These are phyloP conservation scores for Trididemnum miniatum DNA, from an alignment of 23 tunicate genomes.

Conservation along the genomic window DNA sequence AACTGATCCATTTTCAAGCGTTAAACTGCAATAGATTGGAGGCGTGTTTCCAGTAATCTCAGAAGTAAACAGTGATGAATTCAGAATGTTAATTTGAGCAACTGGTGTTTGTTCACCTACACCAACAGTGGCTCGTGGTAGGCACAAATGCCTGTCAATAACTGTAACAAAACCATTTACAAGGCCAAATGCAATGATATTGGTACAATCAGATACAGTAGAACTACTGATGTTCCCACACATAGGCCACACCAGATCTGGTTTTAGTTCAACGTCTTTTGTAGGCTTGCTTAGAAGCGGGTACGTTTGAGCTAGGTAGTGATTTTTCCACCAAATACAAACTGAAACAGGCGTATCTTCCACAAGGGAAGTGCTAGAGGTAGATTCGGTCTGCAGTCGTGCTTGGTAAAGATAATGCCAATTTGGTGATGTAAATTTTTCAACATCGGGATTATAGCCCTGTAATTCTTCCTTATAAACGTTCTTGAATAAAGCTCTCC, in stretches of 20 bases:
- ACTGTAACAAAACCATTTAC: slow-evolving; percentile 59
- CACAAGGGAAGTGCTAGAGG: not conserved
- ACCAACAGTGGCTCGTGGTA: slow-evolving; percentile 29
- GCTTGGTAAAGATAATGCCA: slow-evolving; percentile 68
- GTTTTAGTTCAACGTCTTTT: slow-evolving; percentile 61
- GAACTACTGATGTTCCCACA: slow-evolving; percentile 31
- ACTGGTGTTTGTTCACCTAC: slow-evolving; percentile 24
- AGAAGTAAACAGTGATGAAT: not conserved
- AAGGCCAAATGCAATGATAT: slow-evolving; percentile 63
- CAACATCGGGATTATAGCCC: slow-evolving; percentile 22
- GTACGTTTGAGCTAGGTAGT: slow-evolving; percentile 45
- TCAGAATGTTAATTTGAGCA: slow-evolving; percentile 29
- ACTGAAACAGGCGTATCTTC: slow-evolving; percentile 58
- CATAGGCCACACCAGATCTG: slow-evolving; percentile 93
- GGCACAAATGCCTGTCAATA: slow-evolving; percentile 59
- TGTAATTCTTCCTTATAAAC: slow-evolving; percentile 41
- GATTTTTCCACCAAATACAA: slow-evolving; percentile 72
- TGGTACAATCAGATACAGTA: slow-evolving; percentile 43
- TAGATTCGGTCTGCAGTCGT: slow-evolving; percentile 61
- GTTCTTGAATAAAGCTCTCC: slow-evolving; percentile 20
- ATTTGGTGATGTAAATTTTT: slow-evolving; percentile 18
- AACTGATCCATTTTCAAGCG: slow-evolving; percentile 50
- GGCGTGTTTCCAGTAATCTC: slow-evolving; percentile 19
- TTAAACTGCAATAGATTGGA: slow-evolving; percentile 18
- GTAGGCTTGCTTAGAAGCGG: slow-evolving; percentile 36